Conservation (phyloP, 2,113 vertebrate species). For the Forbesichthys papilliferus region DNA sequence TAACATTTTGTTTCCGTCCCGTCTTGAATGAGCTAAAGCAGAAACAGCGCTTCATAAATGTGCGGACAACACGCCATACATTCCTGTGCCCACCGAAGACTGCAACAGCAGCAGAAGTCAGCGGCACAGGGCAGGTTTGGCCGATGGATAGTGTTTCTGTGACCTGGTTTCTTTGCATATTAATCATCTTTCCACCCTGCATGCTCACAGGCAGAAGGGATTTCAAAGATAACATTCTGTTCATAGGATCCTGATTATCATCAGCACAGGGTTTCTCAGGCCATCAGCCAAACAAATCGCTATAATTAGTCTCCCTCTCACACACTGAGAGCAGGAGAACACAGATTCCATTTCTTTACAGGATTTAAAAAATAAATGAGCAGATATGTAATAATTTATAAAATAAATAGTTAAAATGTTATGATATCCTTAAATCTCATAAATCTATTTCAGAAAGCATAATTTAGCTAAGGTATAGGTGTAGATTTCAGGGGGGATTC, state of each 20-base stretch:
- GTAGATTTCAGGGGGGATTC: too few species aligned
- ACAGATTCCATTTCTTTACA: not conserved
- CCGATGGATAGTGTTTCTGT: constrained; percentile 57
- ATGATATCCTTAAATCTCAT: too few species aligned
- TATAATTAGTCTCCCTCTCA: constrained; percentile 55
- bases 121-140: constrained; percentile 40
- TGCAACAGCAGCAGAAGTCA: not conserved
- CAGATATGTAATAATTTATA: too few species aligned
- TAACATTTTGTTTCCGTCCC: too few species aligned
- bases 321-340: constrained; percentile 21
- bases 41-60: not conserved
- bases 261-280: constrained; percentile 59
- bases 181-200: constrained; percentile 56
- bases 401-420: not conserved
- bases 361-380: not conserved
- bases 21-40: not conserved
- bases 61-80: constrained; percentile 2
- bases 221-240: constrained; percentile 71
- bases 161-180: constrained; percentile 72
- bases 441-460: too few species aligned
- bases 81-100: not conserved
- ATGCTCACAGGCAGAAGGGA: constrained; percentile 47
- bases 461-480: too few species aligned
- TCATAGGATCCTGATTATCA: constrained; percentile 61
- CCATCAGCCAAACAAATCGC: constrained; percentile 56